Evolutionary conservation across 2,888 invertebrate species (phyloP).

Genomic region (Exephanes ischioxanthus): DNA sequence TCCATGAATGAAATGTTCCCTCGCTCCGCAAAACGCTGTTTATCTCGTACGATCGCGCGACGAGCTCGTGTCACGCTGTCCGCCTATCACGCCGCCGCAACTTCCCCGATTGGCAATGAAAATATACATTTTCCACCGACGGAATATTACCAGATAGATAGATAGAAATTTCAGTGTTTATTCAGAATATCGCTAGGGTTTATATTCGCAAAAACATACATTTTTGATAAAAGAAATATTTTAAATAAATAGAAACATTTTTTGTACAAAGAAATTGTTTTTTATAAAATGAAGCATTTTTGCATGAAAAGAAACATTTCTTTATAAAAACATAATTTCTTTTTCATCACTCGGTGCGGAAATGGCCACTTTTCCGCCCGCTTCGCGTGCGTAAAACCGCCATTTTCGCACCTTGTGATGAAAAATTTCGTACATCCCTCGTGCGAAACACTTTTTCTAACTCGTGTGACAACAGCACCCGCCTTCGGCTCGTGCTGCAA

Average conservation of each 20-base stretch:
- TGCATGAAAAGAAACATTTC: not conserved
- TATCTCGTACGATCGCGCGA: conserved; percentile 54
- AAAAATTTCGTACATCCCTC: too few relatives aligned
- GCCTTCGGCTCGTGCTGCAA: too few relatives aligned
- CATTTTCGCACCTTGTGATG: too few relatives aligned
- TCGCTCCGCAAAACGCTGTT: conserved; percentile 20
- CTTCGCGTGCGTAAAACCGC: too few relatives aligned
- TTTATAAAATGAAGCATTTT: not conserved
- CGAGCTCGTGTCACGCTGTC: conserved; percentile 42
- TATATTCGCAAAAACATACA: too few relatives aligned
- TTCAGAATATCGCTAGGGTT: too few relatives aligned
- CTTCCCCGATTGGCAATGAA: conserved; percentile 15
- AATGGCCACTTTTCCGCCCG: too few relatives aligned
- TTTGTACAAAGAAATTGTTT: not conserved
- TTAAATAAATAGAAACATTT: not conserved
- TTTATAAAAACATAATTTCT: not conserved
- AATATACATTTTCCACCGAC: conserved; percentile 8
- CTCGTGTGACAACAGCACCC: too few relatives aligned
- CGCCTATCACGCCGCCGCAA: conserved; percentile 32
- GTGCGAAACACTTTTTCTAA: too few relatives aligned
- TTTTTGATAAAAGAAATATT: too few relatives aligned
- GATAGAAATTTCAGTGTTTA: too few relatives aligned
- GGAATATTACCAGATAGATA: not conserved
- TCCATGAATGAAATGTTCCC: conserved; percentile 64
- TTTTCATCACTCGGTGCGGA: too few relatives aligned